Conservation (phyloP, 2,797 vertebrate genomes). For the Helarctos malayanus region DNA sequence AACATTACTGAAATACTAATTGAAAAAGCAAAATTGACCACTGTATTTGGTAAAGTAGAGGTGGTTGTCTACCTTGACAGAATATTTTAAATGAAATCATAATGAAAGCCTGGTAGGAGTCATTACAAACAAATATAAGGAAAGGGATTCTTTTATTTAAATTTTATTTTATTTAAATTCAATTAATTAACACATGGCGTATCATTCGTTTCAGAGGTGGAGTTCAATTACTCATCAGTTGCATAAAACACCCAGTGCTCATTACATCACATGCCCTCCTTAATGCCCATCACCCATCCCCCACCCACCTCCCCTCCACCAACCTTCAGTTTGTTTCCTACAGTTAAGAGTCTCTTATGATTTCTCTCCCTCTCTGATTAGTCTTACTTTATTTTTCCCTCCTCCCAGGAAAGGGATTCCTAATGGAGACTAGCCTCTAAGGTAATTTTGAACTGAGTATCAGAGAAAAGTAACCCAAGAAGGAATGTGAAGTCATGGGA, state of each 20-base stretch:
- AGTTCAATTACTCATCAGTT: not conserved
- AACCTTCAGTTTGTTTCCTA: not conserved
- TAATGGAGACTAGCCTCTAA: not conserved
- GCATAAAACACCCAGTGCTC: not conserved
- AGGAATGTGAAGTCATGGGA: not conserved
- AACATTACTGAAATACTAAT: not conserved
- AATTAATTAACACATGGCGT: not conserved
- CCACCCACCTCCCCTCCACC: not conserved
- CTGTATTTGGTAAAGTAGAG: not conserved
- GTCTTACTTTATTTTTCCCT: not conserved
- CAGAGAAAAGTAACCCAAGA: not conserved
- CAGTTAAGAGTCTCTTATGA: not conserved
- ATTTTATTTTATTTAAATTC: not conserved
- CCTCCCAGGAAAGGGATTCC: not conserved
- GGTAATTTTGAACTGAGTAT: not conserved
- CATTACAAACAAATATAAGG: not conserved
- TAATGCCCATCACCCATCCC: not conserved
- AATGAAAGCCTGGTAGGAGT: not conserved
- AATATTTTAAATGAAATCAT: not conserved
- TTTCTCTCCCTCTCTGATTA: not conserved
- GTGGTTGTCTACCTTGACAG: not conserved
- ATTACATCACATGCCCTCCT: not conserved
- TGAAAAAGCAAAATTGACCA: not conserved
- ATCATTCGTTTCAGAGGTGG: not conserved
- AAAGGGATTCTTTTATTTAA: not conserved